Evolutionary conservation across 2,113 vertebrate genomes (phyloP).

Genomic region (Rhynchopsitta pachyrhyncha): DNA sequence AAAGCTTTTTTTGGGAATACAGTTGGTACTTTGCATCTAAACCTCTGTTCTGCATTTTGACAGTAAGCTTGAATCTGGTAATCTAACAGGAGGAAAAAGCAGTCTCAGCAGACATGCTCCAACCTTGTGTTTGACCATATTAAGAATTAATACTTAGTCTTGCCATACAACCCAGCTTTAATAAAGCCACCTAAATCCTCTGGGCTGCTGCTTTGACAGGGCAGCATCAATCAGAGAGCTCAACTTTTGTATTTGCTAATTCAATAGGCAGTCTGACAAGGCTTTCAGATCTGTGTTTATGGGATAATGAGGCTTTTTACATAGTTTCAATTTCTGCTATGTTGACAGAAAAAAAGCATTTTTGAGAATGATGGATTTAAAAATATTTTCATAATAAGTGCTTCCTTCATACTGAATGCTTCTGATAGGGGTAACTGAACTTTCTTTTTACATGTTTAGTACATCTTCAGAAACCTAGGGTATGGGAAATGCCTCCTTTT

Average conservation of each 20-base stretch:
- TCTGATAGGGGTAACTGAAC: not conserved
- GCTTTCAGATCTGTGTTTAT: conserved; percentile 43
- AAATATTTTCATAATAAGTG: conserved; percentile 37
- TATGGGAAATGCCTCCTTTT: not conserved
- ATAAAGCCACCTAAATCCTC: conserved; percentile 72
- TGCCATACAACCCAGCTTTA: conserved; percentile 73
- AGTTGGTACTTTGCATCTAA: conserved; percentile 24
- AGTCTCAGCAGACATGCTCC: conserved; percentile 78
- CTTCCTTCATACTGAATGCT: not conserved
- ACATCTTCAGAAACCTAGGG: not conserved
- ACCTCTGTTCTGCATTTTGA: conserved; percentile 68
- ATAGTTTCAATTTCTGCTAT: conserved; percentile 45
- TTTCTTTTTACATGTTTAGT: not conserved
- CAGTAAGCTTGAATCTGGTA: conserved; percentile 82
- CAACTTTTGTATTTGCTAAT: conserved; percentile 65
- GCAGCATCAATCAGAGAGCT: conserved; percentile 61
- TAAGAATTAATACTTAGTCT: conserved; percentile 80
- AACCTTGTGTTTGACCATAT: conserved; percentile 75
- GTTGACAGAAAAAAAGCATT: conserved; percentile 31
- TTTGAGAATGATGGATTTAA: not conserved
- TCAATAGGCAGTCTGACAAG: conserved; percentile 60
- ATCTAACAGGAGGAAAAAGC: conserved; percentile 75
- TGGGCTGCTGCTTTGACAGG: conserved; percentile 66
- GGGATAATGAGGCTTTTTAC: conserved; percentile 58
- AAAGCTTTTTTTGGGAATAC: not conserved